Conservation (phyloP, 2,113 vertebrate genomes). For the Sciurus niger region DNA sequence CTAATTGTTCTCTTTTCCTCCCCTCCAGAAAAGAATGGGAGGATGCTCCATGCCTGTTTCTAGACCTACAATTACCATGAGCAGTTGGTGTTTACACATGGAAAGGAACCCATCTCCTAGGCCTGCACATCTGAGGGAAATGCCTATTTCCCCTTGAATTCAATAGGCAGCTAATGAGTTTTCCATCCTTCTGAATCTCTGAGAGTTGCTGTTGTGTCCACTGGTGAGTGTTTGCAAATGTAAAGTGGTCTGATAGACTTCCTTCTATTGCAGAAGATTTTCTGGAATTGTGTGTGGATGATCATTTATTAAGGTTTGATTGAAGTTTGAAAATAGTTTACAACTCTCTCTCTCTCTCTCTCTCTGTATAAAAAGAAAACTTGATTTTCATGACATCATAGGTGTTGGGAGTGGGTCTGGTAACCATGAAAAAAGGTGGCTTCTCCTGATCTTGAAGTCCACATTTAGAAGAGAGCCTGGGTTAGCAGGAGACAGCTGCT, state of each 20-base stretch:
- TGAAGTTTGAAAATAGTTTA: slow-evolving; percentile 51
- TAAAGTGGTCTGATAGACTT: background rate
- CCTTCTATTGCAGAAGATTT: background rate
- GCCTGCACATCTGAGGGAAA: slow-evolving; percentile 7
- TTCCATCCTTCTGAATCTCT: background rate
- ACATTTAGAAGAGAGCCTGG: background rate
- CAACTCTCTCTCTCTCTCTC: background rate
- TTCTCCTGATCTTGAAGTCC: background rate
- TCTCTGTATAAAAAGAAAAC: background rate
- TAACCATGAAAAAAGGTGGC: background rate
- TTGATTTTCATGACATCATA: background rate
- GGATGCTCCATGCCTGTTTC: background rate
- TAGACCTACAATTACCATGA: background rate
- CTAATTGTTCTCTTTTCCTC: background rate
- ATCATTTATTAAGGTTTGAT: slow-evolving; percentile 7
- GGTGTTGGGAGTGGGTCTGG: background rate
- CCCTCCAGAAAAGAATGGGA: background rate
- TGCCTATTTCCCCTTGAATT: slow-evolving; percentile 44
- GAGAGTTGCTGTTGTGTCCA: background rate
- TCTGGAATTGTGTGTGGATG: background rate
- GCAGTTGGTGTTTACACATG: background rate
- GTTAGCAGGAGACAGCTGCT: background rate
- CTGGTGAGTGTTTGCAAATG: background rate
- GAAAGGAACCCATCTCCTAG: background rate
- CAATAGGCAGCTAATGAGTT: slow-evolving; percentile 66